Evolutionary conservation across 2,113 vertebrate genomes (phyloP).

Genomic region (Myodes glareolus): DNA sequence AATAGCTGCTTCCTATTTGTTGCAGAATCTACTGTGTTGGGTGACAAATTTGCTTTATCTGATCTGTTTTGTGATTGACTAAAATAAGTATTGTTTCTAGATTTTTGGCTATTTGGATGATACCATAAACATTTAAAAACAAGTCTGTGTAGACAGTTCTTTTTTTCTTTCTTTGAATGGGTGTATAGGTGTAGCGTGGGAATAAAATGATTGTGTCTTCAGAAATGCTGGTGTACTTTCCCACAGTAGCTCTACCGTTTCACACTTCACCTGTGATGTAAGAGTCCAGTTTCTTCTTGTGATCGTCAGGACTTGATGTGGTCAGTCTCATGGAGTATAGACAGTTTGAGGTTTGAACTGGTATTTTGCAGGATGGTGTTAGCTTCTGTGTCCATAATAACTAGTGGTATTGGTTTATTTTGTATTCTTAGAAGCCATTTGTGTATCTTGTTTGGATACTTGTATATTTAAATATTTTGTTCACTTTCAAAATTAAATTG

Average conservation of each 20-base stretch:
- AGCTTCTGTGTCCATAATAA: background rate
- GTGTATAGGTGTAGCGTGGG: background rate
- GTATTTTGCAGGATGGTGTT: constrained; percentile 3
- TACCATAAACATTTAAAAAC: constrained; percentile 25
- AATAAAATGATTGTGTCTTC: constrained; percentile 37
- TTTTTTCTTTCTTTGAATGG: background rate
- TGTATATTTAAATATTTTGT: constrained; percentile 38
- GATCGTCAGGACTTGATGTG: background rate
- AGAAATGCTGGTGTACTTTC: background rate
- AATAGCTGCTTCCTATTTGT: constrained; percentile 10
- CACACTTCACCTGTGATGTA: background rate
- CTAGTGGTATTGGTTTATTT: background rate
- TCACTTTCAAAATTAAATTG: constrained; percentile 21
- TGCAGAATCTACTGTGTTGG: constrained; percentile 3
- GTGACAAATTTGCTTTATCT: constrained; percentile 29
- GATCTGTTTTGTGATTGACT: constrained; percentile 1
- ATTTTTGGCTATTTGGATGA: constrained; percentile 45
- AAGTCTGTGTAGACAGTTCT: constrained; percentile 1
- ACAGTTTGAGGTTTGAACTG: background rate
- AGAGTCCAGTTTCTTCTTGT: background rate
- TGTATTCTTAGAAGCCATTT: background rate
- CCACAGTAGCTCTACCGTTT: background rate
- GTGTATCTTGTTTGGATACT: background rate
- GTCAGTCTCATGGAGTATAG: background rate
- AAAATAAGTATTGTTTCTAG: constrained; percentile 14